Evolutionary conservation across 1,140 invertebrate species (phyloP).

Genomic region (Polyergus mexicanus): DNA sequence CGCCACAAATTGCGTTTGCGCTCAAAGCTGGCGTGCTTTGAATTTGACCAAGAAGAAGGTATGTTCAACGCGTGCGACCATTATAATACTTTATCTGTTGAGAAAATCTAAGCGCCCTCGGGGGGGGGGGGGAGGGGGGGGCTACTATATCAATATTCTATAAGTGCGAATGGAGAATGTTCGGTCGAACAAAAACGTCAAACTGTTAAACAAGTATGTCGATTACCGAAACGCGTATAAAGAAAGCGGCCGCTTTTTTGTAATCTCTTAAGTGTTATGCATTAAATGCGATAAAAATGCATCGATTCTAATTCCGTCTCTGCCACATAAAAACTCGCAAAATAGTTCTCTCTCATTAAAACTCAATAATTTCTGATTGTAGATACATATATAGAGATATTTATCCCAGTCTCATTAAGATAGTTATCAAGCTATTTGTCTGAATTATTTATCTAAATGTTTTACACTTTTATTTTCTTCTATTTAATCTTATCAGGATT

Average conservation of each 20-base stretch:
- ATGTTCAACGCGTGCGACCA: constrained; percentile 85
- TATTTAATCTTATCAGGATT: not conserved
- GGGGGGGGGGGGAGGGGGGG: no score
- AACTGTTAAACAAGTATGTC: constrained; percentile 49
- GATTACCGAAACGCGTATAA: constrained; percentile 61
- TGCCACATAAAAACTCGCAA: not conserved
- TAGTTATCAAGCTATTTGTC: not conserved
- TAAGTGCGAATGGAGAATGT: constrained; percentile 71
- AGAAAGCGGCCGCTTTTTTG: constrained; percentile 67
- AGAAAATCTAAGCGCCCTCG: constrained; percentile 72
- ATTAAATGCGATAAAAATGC: constrained; percentile 64
- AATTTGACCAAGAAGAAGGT: constrained; percentile 84
- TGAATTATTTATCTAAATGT: not conserved
- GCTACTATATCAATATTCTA: constrained; percentile 50
- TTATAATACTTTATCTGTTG: constrained; percentile 77
- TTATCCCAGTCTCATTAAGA: not conserved
- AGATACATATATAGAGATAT: not conserved
- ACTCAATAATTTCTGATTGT: not conserved
- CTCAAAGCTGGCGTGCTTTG: constrained; percentile 82
- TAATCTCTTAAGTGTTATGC: constrained; percentile 23
- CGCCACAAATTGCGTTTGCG: constrained; percentile 84
- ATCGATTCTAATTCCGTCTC: constrained; percentile 74
- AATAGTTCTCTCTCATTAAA: not conserved
- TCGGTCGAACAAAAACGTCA: constrained; percentile 53
- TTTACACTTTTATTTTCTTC: not conserved